Evolutionary conservation across 2,797 vertebrate genomes (phyloP).

Genomic region (Falco concolor): DNA sequence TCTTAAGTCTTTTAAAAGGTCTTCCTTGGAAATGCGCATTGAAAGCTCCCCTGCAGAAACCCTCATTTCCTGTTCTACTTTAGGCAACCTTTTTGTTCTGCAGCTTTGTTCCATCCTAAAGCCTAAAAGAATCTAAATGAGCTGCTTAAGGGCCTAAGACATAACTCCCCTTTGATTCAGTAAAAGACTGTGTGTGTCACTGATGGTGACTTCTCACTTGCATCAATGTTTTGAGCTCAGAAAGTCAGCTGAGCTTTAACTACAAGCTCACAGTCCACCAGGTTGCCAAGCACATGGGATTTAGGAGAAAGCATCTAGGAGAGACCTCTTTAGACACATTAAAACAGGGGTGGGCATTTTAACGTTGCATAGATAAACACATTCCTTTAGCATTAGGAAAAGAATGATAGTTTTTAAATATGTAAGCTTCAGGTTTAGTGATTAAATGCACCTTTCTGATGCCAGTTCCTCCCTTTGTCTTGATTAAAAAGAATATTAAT

Average conservation of each 20-base stretch:
- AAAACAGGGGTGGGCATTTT: not conserved
- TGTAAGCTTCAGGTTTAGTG: not conserved
- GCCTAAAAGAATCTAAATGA: not conserved
- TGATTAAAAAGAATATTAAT: not conserved
- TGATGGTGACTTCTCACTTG: not conserved
- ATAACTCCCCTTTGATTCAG: not conserved
- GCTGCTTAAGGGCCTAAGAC: not conserved
- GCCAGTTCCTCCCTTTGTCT: not conserved
- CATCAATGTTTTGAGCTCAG: not conserved
- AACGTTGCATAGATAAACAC: not conserved
- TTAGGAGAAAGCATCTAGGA: not conserved
- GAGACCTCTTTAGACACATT: not conserved
- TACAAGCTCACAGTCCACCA: not conserved
- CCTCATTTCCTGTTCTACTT: not conserved
- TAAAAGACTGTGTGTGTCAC: not conserved
- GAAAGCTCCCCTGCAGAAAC: not conserved
- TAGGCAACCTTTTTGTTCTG: not conserved
- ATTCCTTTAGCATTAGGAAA: not conserved
- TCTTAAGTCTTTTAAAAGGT: not conserved
- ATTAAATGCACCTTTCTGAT: not conserved
- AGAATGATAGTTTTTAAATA: not conserved
- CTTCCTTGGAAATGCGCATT: not conserved
- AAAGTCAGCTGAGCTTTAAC: not conserved
- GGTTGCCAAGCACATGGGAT: not conserved
- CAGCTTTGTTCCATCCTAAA: not conserved